These are phyloP conservation scores for Dermatemys mawii DNA, from an alignment of 2,113 vertebrate genomes.

Conservation along the genomic window DNA sequence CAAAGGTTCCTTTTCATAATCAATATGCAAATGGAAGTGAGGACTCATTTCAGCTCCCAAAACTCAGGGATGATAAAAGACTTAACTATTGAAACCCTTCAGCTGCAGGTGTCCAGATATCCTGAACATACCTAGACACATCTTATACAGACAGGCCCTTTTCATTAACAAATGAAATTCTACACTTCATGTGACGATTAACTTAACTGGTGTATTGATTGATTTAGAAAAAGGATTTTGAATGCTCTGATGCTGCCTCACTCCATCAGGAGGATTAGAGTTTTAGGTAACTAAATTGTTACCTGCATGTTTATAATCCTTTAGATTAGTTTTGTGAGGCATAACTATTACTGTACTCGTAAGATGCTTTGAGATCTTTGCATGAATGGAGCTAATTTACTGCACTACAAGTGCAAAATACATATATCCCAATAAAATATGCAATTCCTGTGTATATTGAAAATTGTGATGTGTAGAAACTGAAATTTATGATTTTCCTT, in stretches of 20 bases:
- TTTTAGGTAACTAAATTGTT: not conserved
- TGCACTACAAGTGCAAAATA: not conserved
- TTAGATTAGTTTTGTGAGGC: not conserved
- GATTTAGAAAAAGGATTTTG: not conserved
- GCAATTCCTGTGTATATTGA: not conserved
- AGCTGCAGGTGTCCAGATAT: not conserved
- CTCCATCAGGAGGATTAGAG: not conserved
- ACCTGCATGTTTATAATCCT: not conserved
- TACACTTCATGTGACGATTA: not conserved
- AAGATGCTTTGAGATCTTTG: not conserved
- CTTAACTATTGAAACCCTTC: not conserved
- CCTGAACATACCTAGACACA: not conserved
- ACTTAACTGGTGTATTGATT: not conserved
- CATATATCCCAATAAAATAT: not conserved
- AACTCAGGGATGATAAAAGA: not conserved
- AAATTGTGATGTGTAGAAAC: not conserved
- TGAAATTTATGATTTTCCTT: not conserved
- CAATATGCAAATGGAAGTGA: not conserved
- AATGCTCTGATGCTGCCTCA: not conserved
- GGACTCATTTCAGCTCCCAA: not conserved
- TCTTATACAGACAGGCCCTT: not conserved
- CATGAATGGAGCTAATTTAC: slow-evolving; percentile 4
- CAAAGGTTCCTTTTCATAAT: not conserved
- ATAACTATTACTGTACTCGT: not conserved
- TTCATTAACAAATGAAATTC: not conserved